Evolutionary conservation across 2,113 vertebrate genomes (phyloP).

Genomic region (Butorides virescens): DNA sequence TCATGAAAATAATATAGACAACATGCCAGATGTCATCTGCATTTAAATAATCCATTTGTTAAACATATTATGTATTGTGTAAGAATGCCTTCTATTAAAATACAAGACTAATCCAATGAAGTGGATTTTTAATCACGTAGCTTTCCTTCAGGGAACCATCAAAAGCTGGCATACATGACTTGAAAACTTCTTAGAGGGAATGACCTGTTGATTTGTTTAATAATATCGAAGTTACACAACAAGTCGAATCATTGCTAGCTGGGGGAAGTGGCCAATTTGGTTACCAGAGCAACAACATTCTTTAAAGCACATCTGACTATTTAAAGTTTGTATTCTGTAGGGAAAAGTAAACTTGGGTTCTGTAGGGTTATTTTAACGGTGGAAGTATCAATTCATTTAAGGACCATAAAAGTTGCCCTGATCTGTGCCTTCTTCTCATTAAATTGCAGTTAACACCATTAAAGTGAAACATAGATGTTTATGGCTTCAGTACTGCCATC

Average conservation of each 20-base stretch:
- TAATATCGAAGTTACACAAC: slow-evolving; percentile 62
- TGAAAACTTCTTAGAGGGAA: slow-evolving; percentile 59
- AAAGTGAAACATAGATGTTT: slow-evolving; percentile 82
- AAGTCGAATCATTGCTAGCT: slow-evolving; percentile 49
- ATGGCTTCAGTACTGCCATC: slow-evolving; percentile 78
- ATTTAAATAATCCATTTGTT: slow-evolving; percentile 81
- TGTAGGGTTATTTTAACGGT: slow-evolving; percentile 78
- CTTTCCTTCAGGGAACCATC: slow-evolving; percentile 62
- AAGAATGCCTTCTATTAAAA: slow-evolving; percentile 67
- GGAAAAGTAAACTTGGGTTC: slow-evolving; percentile 78
- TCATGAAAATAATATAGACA: slow-evolving; percentile 76
- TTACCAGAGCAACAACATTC: slow-evolving; percentile 72
- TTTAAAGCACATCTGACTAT: slow-evolving; percentile 73
- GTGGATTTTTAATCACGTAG: slow-evolving; percentile 63
- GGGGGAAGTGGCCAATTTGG: slow-evolving; percentile 58
- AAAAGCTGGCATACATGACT: slow-evolving; percentile 57
- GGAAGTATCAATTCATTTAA: slow-evolving; percentile 85
- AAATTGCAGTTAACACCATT: slow-evolving; percentile 83
- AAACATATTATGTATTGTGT: slow-evolving; percentile 67
- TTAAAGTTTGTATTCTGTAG: slow-evolving; percentile 74
- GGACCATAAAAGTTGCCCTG: slow-evolving; percentile 79
- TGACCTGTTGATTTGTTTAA: slow-evolving; percentile 71
- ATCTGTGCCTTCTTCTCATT: slow-evolving; percentile 83
- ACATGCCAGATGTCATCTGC: slow-evolving; percentile 77
- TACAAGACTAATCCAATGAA: slow-evolving; percentile 56